Evolutionary conservation across 2,888 invertebrate genomes (phyloP).

Genomic region (Allygus modestus): DNA sequence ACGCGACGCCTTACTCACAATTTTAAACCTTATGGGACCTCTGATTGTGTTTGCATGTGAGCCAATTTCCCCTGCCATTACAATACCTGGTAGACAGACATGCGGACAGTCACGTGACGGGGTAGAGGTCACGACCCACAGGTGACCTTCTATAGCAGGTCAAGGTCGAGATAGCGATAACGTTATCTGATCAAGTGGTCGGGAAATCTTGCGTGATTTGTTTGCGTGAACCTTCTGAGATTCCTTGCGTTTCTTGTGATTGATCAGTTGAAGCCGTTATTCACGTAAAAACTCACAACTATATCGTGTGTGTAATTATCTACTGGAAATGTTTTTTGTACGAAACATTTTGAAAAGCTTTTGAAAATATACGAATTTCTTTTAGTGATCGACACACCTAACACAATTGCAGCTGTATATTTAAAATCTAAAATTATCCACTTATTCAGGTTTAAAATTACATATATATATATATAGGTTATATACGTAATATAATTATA

Average conservation of each 20-base stretch:
- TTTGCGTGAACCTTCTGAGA: constrained; percentile 19
- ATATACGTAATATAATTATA: too few species aligned
- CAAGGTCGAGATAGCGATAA: constrained; percentile 7
- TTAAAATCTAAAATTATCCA: too few species aligned
- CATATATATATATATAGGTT: too few species aligned
- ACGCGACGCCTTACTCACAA: not conserved
- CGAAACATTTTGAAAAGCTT: too few species aligned
- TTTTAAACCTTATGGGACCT: constrained; percentile 3
- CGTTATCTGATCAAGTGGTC: not conserved
- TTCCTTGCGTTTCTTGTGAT: constrained; percentile 33
- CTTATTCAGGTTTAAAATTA: too few species aligned
- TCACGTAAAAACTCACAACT: not conserved
- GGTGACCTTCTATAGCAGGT: not conserved
- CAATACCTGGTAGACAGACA: not conserved
- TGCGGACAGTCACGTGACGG: constrained; percentile 2
- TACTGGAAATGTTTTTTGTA: too few species aligned
- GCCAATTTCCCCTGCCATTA: constrained; percentile 16
- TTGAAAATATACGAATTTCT: too few species aligned
- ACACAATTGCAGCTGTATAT: too few species aligned
- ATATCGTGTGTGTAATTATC: not conserved
- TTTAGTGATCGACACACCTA: too few species aligned
- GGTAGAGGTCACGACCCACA: constrained; percentile 1
- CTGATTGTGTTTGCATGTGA: constrained; percentile 34
- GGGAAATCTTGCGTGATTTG: constrained; percentile 27
- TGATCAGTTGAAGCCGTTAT: constrained; percentile 28